Conservation (phyloP, 2,113 vertebrate species). For the Crotalus viridis region DNA sequence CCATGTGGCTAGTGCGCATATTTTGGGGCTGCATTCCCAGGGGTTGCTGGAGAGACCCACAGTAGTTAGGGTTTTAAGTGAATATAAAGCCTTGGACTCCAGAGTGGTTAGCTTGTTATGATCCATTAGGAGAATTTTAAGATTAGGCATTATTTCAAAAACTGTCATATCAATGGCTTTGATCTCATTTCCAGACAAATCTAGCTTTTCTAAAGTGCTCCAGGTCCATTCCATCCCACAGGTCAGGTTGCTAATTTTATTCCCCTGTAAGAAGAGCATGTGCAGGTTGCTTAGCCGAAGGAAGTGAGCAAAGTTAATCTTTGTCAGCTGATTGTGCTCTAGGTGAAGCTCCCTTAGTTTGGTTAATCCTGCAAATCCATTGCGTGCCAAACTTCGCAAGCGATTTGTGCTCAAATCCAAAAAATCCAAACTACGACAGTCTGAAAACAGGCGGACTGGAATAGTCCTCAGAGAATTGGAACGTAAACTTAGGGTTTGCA, state of each 20-base stretch:
- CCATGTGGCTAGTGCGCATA: constrained; percentile 94
- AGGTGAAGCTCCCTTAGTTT: constrained; percentile 97
- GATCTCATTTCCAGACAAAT: constrained; percentile 95
- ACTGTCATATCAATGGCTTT: constrained; percentile 88
- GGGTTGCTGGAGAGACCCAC: constrained; percentile 94
- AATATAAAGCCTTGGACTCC: constrained; percentile 85
- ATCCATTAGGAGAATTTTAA: constrained; percentile 95
- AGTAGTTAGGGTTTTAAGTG: constrained; percentile 85
- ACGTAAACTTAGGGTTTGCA: constrained; percentile 95
- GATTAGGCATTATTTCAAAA: constrained; percentile 95
- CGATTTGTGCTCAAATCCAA: constrained; percentile 97
- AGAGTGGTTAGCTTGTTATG: constrained; percentile 94
- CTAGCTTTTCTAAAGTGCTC: constrained; percentile 94
- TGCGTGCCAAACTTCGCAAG: constrained; percentile 93
- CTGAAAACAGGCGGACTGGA: constrained; percentile 95
- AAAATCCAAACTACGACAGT: constrained; percentile 98
- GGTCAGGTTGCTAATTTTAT: constrained; percentile 96
- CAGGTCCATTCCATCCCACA: constrained; percentile 98
- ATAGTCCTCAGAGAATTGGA: constrained; percentile 97
- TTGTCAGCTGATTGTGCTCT: constrained; percentile 98
- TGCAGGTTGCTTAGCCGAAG: constrained; percentile 94
- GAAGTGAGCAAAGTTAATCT: constrained; percentile 99
- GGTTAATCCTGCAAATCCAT: constrained; percentile 97
- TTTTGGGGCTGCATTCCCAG: constrained; percentile 97
- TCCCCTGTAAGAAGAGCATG: constrained; percentile 95